These are phyloP conservation scores for Crotalus horridus DNA, from an alignment of 2,113 vertebrate species.

Conservation along the genomic window DNA sequence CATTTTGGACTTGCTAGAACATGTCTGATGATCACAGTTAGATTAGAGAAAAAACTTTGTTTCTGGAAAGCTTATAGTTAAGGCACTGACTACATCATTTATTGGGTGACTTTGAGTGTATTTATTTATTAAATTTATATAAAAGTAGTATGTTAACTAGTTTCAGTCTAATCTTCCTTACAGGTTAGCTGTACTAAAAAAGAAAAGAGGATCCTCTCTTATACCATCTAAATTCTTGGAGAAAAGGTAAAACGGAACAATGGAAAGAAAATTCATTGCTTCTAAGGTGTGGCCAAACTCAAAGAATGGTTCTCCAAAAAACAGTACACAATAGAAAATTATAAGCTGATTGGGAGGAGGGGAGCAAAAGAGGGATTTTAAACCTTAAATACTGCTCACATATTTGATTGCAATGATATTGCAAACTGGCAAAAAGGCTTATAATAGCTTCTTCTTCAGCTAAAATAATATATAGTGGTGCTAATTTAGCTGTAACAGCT, in stretches of 20 bases:
- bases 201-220: too few relatives aligned
- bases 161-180: too few relatives aligned
- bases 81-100: too few relatives aligned
- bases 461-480: conserved; percentile 9
- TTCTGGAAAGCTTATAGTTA: too few relatives aligned
- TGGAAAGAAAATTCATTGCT: background rate
- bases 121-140: too few relatives aligned
- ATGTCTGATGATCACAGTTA: background rate
- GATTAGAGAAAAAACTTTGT: too few relatives aligned
- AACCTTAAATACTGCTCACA: background rate
- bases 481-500: conserved; percentile 56
- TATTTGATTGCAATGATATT: rapidly evolving
- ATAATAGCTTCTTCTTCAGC: conserved; percentile 9
- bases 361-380: background rate
- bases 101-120: too few relatives aligned
- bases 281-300: background rate
- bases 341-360: too few relatives aligned
- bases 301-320: background rate
- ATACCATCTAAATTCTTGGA: too few relatives aligned
- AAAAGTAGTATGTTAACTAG: too few relatives aligned
- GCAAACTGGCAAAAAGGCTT: conserved; percentile 6
- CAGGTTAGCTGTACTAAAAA: too few relatives aligned
- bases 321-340: background rate
- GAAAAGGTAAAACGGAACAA: too few relatives aligned
- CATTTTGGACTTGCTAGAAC: background rate